Conservation (phyloP, 2,113 vertebrate species). For the Leiothrix lutea region DNA sequence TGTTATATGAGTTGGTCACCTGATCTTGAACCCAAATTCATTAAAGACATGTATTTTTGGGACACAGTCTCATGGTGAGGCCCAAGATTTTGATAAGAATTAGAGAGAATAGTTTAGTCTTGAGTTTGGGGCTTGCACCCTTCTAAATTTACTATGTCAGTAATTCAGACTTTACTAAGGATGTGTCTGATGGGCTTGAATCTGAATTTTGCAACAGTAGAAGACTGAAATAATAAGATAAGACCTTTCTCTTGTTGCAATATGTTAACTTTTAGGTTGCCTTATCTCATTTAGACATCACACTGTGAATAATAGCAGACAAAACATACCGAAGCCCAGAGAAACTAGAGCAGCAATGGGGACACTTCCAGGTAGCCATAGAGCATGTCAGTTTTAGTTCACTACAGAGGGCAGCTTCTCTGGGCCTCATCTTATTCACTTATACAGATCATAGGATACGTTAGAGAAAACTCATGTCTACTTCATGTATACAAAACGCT, state of each 20-base stretch:
- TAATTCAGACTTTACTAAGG: background rate
- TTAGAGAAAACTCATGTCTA: background rate
- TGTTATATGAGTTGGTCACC: background rate
- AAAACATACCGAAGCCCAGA: fast-evolving
- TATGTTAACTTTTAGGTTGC: background rate
- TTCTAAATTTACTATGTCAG: background rate
- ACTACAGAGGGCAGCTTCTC: background rate
- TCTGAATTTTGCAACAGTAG: background rate
- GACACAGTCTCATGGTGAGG: background rate
- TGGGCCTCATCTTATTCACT: background rate
- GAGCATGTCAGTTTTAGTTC: background rate
- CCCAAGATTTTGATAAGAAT: background rate
- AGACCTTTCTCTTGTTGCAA: background rate
- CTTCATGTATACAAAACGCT: background rate
- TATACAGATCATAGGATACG: background rate
- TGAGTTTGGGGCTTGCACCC: background rate
- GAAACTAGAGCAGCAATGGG: background rate
- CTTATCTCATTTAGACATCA: background rate
- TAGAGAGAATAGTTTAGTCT: background rate
- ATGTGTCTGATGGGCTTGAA: background rate
- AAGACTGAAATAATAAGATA: background rate
- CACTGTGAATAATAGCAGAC: background rate
- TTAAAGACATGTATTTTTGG: background rate
- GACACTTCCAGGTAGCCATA: background rate
- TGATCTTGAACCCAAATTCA: background rate